These are phyloP conservation scores for Parazoanthus darwini DNA, from an alignment of 92 coral and sea anemone genomes.

Conservation along the genomic window DNA sequence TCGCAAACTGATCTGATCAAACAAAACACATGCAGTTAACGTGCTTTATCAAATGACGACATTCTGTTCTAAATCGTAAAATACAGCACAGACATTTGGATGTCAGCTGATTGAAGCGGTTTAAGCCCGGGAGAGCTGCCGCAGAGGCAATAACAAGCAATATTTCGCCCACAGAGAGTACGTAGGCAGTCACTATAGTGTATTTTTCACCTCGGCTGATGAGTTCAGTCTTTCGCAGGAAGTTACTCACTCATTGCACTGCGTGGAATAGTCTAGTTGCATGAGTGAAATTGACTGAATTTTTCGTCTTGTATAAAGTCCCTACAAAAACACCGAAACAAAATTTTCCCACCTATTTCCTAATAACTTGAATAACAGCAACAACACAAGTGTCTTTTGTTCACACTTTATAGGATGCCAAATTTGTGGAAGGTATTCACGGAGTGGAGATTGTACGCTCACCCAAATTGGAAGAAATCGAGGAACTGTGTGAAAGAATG, in stretches of 20 bases:
- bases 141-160: background rate
- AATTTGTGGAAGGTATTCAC: conserved; percentile 88
- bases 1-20: background rate
- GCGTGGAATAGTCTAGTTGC: background rate
- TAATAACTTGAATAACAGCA: background rate
- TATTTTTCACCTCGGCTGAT: background rate
- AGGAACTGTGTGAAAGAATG: conserved; percentile 73
- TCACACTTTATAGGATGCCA: conserved; percentile 64
- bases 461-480: conserved; percentile 76
- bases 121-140: conserved; percentile 7
- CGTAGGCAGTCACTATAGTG: background rate
- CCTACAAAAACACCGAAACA: no score
- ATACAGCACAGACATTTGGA: background rate
- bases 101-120: background rate
- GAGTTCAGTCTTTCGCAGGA: background rate
- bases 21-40: background rate
- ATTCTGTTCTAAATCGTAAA: background rate
- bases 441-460: conserved; percentile 81
- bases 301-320: background rate
- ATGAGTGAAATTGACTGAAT: background rate
- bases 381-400: background rate
- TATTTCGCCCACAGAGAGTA: background rate
- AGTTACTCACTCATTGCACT: background rate
- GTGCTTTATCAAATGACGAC: background rate
- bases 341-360: no score